Evolutionary conservation across 2,888 invertebrate genomes (phyloP), one percentile per base, ranked within the genome.

Genomic region (Busseola fusca): DNA sequence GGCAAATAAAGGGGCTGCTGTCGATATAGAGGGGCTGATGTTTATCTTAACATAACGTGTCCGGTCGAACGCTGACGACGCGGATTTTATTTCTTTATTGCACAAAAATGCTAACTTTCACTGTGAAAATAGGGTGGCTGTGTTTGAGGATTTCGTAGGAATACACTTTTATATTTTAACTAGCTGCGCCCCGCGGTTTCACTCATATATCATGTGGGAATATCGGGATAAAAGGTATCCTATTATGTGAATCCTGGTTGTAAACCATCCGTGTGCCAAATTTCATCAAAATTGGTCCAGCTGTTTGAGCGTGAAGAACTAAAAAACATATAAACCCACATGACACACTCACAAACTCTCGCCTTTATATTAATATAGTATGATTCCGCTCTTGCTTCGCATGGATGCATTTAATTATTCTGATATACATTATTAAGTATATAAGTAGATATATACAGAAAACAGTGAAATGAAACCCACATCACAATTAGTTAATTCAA

Each of bases 11-110:
- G 82, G 75, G 84, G 78, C 74, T 70, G 58, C 73, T 84, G 84
- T 85, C 86, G 85, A 85, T 85, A 85, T 79, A 67, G 73, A 74
- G 72, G 82, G 78, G 71, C 73, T 76, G 89, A 89, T 89, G 84
- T 82, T 90, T 93, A 92, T 92, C 92, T 87, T 85, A 80, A 85
- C 87, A 81, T 80, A 81, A 87, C 86, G 87, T 87, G 86, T 86
- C 69, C 88, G 87, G 83, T 80, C 85, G 85, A 86, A 79, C 87
- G 93, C 94, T 93, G 94, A 94, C 88, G 87, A 78, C 78, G 92
- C 94, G 87, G 88, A 90, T 92, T 93, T 92, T 92, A 92, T 91
- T 93, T 92, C 93, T 94, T 94, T 94, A 94, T 95, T 94, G 93
- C 92, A 87, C 86, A 93, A 94, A 95, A 94, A 95, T 93, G 94